phyloP scores from a whole-genome alignment of 2,113 vertebrate species.

The Myotis davidii region DNA sequence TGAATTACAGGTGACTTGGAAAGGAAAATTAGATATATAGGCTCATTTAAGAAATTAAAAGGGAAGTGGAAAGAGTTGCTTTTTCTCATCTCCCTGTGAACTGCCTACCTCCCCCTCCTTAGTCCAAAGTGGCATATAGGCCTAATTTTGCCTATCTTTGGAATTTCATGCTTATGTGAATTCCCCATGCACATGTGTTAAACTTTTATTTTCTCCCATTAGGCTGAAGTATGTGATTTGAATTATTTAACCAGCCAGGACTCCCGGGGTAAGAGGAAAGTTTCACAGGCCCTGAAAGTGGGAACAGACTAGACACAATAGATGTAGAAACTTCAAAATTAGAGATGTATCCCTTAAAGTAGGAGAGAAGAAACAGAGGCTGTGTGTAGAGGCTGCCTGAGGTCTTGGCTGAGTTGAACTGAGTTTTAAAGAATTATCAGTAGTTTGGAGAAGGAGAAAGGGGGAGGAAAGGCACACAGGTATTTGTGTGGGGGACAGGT shows the following conservation, averaged over 20 bases:
- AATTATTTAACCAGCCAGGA: not conserved
- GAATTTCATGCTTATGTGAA: not conserved
- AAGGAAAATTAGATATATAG: not conserved
- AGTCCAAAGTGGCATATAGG: not conserved
- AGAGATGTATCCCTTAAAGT: not conserved
- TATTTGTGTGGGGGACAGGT: not conserved
- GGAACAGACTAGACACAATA: not conserved
- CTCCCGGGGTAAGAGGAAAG: not conserved
- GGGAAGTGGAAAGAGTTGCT: not conserved
- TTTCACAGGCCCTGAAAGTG: not conserved
- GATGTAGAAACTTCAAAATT: not conserved
- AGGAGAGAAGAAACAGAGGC: not conserved
- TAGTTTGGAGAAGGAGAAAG: not conserved
- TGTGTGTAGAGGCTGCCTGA: not conserved
- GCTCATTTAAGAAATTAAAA: not conserved
- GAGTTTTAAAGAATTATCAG: not conserved
- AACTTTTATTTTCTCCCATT: not conserved
- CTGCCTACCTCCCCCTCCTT: not conserved
- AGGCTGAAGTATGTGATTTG: not conserved
- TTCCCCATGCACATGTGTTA: not conserved
- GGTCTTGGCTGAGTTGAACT: not conserved
- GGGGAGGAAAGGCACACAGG: not conserved
- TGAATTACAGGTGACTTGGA: not conserved
- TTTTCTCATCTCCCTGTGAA: not conserved
- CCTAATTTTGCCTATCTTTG: not conserved